These are phyloP conservation scores for Drosophila pseudotalamancana DNA, from an alignment of 2,888 invertebrate genomes.

Conservation along the genomic window DNA sequence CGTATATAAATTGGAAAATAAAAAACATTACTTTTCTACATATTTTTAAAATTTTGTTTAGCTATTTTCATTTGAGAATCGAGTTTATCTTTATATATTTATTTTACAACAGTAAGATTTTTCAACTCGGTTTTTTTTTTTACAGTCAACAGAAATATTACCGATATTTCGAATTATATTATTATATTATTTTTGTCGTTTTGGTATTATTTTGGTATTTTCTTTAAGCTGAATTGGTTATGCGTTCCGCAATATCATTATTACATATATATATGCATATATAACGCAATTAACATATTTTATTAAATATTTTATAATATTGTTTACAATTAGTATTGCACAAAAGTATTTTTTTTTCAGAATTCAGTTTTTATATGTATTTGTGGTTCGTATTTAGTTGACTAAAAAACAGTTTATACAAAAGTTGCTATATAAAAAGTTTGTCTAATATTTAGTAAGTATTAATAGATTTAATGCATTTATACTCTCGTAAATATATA, in stretches of 20 bases:
- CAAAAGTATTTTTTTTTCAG: constrained; percentile 56
- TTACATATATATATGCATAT: constrained; percentile 41
- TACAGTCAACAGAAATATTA: constrained; percentile 31
- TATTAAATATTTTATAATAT: constrained; percentile 36
- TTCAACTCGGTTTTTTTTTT: constrained; percentile 15
- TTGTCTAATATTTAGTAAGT: constrained; percentile 63
- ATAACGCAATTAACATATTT: constrained; percentile 46
- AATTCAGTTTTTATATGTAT: constrained; percentile 46
- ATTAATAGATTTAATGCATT: constrained; percentile 32
- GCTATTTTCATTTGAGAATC: constrained; percentile 43
- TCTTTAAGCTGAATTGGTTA: constrained; percentile 65
- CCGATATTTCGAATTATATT: constrained; percentile 28
- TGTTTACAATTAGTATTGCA: constrained; percentile 73
- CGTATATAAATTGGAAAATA: constrained; percentile 65
- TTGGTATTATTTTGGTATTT: constrained; percentile 35
- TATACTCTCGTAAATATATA: constrained; percentile 7
- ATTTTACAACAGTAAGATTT: constrained; percentile 8
- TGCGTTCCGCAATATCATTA: constrained; percentile 51
- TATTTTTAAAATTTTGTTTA: constrained; percentile 33
- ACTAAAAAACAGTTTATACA: constrained; percentile 75
- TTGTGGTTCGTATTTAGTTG: constrained; percentile 43
- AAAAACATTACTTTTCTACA: constrained; percentile 39
- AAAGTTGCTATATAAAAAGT: constrained; percentile 80
- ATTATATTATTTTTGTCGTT: constrained; percentile 14
- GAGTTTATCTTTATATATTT: constrained; percentile 19